Evolutionary conservation across 2,888 invertebrate genomes (phyloP), one percentile per base, ranked within the genome.

Genomic region (Pterobdella sp.): DNA sequence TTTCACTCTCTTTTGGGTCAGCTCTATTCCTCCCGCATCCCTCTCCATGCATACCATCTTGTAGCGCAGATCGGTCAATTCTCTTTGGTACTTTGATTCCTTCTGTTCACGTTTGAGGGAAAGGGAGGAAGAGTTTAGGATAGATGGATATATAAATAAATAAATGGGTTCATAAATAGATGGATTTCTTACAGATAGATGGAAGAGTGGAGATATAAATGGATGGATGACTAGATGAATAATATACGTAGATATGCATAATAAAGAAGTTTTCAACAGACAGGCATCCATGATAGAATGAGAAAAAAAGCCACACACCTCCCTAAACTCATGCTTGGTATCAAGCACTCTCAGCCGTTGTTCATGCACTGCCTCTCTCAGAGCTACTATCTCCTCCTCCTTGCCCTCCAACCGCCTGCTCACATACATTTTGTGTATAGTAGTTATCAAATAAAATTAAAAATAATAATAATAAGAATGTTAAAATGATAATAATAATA

Each of bases 281-380:
- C 7, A 42, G 18, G 7, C 18, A 14, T 42, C 42, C 10, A 14
- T 42, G 42, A 14, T 42, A 18, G 42, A 42, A 18, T 42, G 42
- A 34, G 10, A 49, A 72, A 34, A 34, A 3, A 26, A 0, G 34
- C 42, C 22, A 65, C 73, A 3, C 56, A 77, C 78, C 77, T 76
- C 77, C 66, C 76, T 72, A 35, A 78, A 66, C 35, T 78, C 78
- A 52, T 76, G 73, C 52, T 78, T 78, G 66, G 78, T 68, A 72
- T 78, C 78, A 4, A 78, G 75, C n/a, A 77, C 78, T 49, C 77
- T 67, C 56, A 78, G 72, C 36, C 78, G 65, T 73, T 78, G 78
- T 26, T 77, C 71, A 67, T 78, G 77, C 2, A 75, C 74, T 35
- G 60, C 49, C n/a, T 78, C 76, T 66, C 73, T 74, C 68, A 72